A percentile compares a stretch with the other conserved stretches of the same genome.
Conservation (phyloP, 2,113 vertebrate species). For the Zeus faber region DNA sequence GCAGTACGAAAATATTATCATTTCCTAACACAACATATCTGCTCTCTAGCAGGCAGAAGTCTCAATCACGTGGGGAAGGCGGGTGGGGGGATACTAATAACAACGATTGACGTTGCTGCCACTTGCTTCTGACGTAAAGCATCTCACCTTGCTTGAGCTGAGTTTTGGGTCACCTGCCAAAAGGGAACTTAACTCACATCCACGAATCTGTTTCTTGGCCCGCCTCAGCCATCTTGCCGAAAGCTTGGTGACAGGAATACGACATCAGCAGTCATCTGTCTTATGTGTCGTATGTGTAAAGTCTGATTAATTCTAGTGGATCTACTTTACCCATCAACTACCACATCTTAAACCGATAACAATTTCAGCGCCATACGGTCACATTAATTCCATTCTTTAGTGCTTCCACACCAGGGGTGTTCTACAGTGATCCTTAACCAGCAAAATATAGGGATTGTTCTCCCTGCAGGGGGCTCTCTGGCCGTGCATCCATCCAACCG, state of each 20-base stretch:
- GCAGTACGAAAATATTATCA: conserved; percentile 75
- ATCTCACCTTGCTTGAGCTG: conserved; percentile 31
- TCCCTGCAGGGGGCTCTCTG: too few species aligned
- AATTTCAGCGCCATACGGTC: too few species aligned
- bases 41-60: conserved; percentile 63
- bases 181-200: conserved; percentile 42
- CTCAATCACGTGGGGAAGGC: conserved; percentile 65
- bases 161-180: conserved; percentile 36
- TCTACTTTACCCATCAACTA: too few species aligned
- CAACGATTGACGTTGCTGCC: conserved; percentile 42
- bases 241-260: conserved; percentile 36
- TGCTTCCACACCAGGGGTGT: too few species aligned
- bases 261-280: conserved; percentile 30
- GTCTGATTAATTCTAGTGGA: too few species aligned
- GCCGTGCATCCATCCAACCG: too few species aligned
- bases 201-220: conserved; percentile 42
- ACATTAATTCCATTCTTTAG: too few species aligned
- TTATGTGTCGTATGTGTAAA: too few species aligned
- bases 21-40: conserved; percentile 72
- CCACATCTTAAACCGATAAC: too few species aligned
- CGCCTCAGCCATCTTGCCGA: conserved; percentile 42
- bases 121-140: conserved; percentile 9
- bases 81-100: conserved; percentile 70
- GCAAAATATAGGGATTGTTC: too few species aligned
- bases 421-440: too few species aligned